Conservation (phyloP, 2,888 invertebrate genomes). For the Scaptomyza flava region DNA sequence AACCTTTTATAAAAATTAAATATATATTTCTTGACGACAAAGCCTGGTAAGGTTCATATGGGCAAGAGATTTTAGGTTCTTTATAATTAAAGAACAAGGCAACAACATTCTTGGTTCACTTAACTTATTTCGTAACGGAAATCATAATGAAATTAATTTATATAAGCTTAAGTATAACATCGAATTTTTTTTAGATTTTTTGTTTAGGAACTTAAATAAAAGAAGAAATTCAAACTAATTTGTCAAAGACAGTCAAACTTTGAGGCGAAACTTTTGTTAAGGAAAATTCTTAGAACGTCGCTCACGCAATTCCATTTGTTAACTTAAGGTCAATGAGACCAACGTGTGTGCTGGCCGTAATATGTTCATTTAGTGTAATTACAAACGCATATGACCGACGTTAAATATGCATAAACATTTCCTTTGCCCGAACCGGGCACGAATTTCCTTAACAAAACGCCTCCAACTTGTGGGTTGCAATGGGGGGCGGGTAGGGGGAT, state of each 20-base stretch:
- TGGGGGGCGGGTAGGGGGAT: neutral
- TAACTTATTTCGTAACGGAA: neutral
- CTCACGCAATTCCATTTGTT: conserved; percentile 62
- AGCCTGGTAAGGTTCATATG: neutral
- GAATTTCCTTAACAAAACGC: conserved; percentile 75
- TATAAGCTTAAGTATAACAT: neutral
- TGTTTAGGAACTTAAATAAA: no score
- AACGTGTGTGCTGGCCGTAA: conserved; percentile 65
- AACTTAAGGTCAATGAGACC: conserved; percentile 20
- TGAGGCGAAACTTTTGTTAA: conserved; percentile 1
- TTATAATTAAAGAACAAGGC: neutral
- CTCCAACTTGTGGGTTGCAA: conserved; percentile 38
- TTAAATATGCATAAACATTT: conserved; percentile 71
- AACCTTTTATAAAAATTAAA: neutral
- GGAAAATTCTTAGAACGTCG: conserved; percentile 13
- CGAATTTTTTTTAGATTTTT: no score
- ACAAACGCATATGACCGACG: conserved; percentile 63
- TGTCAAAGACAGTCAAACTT: neutral
- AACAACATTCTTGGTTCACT: neutral
- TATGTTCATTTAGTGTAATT: conserved; percentile 78
- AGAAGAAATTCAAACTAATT: no score
- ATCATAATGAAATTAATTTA: neutral
- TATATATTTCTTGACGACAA: neutral
- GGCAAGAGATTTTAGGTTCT: neutral
- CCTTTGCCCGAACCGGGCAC: conserved; percentile 47